Evolutionary conservation across 2,113 vertebrate genomes (phyloP), one percentile per base, ranked within the genome.

Genomic region (Lethenteron reissneri): DNA sequence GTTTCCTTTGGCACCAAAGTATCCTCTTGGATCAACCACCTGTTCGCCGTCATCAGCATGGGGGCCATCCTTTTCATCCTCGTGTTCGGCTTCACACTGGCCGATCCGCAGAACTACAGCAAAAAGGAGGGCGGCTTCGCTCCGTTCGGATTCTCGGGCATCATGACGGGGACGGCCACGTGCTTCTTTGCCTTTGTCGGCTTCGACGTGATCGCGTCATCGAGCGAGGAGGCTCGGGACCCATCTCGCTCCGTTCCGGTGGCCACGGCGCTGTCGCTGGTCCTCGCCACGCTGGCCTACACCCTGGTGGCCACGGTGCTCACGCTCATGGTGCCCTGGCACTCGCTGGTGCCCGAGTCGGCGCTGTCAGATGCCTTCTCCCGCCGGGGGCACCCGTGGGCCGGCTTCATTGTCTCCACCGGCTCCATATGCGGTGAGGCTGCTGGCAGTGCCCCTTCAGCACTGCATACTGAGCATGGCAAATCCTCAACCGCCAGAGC

Each of bases 181-280:
- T 97, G 94, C 75, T 95, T 97, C 79, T 97, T 88, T 0, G 91
- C 94, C 8, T 97, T 94, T 0, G 89, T 97, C 70, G 94, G 94
- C 70, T 97, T 97, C 0, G 94, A 95, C 0, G 88, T 97, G n/a
- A 96, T 97, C 0, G 88, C 91, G 0, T 85, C 92, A 2, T 97
- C 88, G 73, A 91, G 88, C 0, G 90, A 97, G 76, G 94, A 97
- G 77, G 89, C 92, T 60, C 84, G 80, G 76, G 87, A 96, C 78
- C 91, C 94, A 0, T 86, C 85, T 79, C 83, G 77, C 75, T 84
- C 90, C 0, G 74, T 97, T 69, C 92, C 94, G 10, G 78, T 86
- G 57, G 94, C 94, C 64, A 92, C 88, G 0, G 87, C 88, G 1
- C 81, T 95, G 74, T 87, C 92, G 3, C 76, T 96, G 12, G 83